Percentiles rank a stretch among this genome's conserved stretches.
Evolutionary conservation across 2,797 vertebrate genomes (phyloP).

Genomic region (Sebastes itinus): DNA sequence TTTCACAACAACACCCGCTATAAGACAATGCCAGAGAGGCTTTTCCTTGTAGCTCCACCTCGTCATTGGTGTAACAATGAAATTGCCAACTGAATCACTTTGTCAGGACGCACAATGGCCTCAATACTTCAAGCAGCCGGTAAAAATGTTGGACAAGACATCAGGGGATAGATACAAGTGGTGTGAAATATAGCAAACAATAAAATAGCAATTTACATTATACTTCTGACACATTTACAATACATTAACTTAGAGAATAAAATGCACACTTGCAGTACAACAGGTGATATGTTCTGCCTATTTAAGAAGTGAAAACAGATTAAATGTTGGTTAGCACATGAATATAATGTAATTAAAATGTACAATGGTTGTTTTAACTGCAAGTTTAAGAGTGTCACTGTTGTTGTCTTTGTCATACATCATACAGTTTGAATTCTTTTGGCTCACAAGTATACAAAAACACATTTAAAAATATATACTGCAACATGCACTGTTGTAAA

Average conservation of each 20-base stretch:
- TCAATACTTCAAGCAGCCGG: slow-evolving; percentile 53
- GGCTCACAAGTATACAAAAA: not conserved
- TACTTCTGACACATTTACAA: not conserved
- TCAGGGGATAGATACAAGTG: slow-evolving; percentile 34
- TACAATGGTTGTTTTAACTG: not conserved
- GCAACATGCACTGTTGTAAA: not conserved
- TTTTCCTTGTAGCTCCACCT: slow-evolving; percentile 72
- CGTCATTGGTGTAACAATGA: slow-evolving; percentile 72
- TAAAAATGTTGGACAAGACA: slow-evolving; percentile 76
- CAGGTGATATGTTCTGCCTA: not conserved
- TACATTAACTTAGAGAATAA: not conserved
- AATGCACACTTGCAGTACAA: not conserved
- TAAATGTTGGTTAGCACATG: not conserved
- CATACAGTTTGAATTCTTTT: not conserved
- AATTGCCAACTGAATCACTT: slow-evolving; percentile 60
- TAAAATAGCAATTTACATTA: not conserved
- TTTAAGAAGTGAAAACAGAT: not conserved
- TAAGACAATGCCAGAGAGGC: slow-evolving; percentile 78
- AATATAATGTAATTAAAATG: not conserved
- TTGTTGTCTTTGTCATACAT: not conserved
- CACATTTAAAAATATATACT: not conserved
- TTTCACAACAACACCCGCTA: slow-evolving; percentile 66
- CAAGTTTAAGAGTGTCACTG: not conserved
- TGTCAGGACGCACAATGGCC: slow-evolving; percentile 67
- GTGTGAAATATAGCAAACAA: not conserved